Evolutionary conservation across 2,888 invertebrate species (phyloP), one percentile per base, ranked within the genome.

Genomic region (Dryococelus australis): DNA sequence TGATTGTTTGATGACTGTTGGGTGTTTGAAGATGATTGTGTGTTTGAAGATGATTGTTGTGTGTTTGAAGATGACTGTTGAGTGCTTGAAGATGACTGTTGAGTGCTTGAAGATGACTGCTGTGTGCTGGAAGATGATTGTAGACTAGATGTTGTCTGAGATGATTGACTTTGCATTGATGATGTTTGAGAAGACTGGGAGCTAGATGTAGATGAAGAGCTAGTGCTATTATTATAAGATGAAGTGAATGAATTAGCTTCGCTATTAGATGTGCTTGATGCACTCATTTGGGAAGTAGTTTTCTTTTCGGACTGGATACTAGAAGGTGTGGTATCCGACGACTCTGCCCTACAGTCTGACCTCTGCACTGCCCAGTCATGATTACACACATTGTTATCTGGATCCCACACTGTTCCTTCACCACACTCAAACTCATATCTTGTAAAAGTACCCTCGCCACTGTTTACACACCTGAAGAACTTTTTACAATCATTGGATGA

Each of bases 351-450:
- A 35, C 88, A 90, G 43, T 90, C 90, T 20, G 88, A 88, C 87
- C 90, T 88, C 43, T 90, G 89, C 47, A 94, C 94, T 87, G 94
- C 94, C 93, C 94, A 95, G 78, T 94, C 94, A 91, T 97, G 95
- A 92, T 97, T 97, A 91, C 97, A 97, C 86, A 95, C 94, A 91
- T 94, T 93, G 88, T 95, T 92, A 86, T 93, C 92, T 88, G 94
- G 94, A 92, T 96, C 96, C 97, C 97, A 97, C 47, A 96, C 95
- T 12, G 97, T 97, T 86, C 96, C 96, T 87, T 95, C 94, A 1
- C 95, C 96, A 92, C 97, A 97, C 20, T 93, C 93, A 91, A 96
- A 97, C 89, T 96, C 95, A 91, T 96, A 95, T 92, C 94, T 95
- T 85, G 92, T 94, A 90, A 93, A 96, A 6, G 93, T 93, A 88